Evolutionary conservation across 2,797 vertebrate species (phyloP).

Genomic region (Gymnocypris eckloni): DNA sequence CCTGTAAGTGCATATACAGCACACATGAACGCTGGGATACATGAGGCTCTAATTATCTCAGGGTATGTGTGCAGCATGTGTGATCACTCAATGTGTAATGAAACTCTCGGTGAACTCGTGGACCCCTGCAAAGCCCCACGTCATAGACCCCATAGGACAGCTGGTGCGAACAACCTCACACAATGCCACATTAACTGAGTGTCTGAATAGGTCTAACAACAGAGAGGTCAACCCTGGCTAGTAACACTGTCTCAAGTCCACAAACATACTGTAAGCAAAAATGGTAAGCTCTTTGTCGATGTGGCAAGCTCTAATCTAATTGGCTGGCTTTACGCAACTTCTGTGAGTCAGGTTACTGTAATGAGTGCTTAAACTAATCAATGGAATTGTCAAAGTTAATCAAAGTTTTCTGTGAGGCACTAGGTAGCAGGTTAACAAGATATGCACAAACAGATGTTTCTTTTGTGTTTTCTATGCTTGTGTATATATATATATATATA

Average conservation of each 20-base stretch:
- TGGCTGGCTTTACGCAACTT: not conserved
- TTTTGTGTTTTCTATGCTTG: not conserved
- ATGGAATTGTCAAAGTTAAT: not conserved
- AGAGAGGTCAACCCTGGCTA: not conserved
- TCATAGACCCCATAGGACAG: not conserved
- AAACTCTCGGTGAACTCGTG: slow-evolving; percentile 13
- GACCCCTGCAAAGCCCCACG: slow-evolving; percentile 15
- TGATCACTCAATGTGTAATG: slow-evolving; percentile 9
- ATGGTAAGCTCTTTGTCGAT: not conserved
- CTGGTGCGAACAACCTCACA: not conserved
- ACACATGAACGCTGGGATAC: slow-evolving; percentile 28
- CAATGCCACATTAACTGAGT: not conserved
- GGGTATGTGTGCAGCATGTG: slow-evolving; percentile 25
- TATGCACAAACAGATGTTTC: not conserved
- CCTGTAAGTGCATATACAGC: slow-evolving; percentile 38
- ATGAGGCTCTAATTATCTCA: slow-evolving; percentile 19
- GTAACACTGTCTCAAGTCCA: not conserved
- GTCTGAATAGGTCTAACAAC: not conserved
- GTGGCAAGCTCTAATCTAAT: no score
- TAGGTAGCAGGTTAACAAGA: not conserved
- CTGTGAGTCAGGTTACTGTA: not conserved
- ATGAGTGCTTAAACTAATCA: not conserved
- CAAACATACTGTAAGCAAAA: not conserved
- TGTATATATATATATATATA: not conserved
- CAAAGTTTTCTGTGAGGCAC: not conserved